These are phyloP conservation scores for Bovichtus variegatus DNA, from an alignment of 2,797 vertebrate genomes.

Conservation along the genomic window DNA sequence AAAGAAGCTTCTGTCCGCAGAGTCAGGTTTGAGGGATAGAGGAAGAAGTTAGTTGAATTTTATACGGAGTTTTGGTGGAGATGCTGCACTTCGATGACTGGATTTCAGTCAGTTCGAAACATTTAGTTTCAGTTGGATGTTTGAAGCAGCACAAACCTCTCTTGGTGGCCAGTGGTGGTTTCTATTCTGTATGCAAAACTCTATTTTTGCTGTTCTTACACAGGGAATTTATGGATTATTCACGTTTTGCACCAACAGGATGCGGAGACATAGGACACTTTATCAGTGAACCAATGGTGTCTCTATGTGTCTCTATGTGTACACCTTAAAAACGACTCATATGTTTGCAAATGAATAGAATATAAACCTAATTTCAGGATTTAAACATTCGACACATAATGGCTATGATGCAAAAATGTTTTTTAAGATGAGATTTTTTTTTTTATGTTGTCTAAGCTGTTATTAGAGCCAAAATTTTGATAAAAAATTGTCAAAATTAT, in stretches of 20 bases:
- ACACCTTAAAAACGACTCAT: background rate
- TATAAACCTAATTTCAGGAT: background rate
- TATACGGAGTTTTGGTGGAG: conserved; percentile 24
- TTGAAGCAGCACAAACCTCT: background rate
- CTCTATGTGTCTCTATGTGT: background rate
- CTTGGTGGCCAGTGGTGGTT: too few species aligned
- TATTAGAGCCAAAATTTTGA: too few species aligned
- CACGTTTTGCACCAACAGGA: background rate
- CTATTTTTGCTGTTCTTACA: background rate
- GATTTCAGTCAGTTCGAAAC: conserved; percentile 15
- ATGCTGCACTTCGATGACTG: background rate
- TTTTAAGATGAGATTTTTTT: too few species aligned
- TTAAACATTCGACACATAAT: background rate
- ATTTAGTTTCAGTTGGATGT: background rate
- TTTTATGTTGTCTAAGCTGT: too few species aligned
- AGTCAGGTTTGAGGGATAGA: background rate
- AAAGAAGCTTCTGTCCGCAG: conserved; percentile 33
- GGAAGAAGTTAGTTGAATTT: conserved; percentile 20
- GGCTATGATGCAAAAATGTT: background rate
- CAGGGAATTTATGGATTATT: background rate
- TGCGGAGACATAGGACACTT: background rate
- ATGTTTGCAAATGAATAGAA: too few species aligned
- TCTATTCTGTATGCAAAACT: background rate
- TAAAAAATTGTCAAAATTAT: too few species aligned
- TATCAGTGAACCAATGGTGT: background rate